Evolutionary conservation across 2,797 vertebrate species (phyloP).

Genomic region (Cheracebus regulus): DNA sequence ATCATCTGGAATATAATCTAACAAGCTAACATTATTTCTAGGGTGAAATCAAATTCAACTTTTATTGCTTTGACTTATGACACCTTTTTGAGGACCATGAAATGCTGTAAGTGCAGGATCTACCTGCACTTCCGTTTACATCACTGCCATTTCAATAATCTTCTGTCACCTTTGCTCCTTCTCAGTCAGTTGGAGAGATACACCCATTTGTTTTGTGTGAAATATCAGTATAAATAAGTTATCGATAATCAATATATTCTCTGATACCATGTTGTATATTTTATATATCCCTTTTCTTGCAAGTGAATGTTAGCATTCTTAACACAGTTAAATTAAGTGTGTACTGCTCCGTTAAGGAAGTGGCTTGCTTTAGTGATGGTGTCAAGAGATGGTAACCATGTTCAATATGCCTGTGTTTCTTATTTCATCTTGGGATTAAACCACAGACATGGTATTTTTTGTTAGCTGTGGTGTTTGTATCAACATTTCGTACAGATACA

Average conservation of each 20-base stretch:
- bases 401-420: conserved; percentile 64
- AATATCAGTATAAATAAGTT: neutral
- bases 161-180: neutral
- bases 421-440: conserved; percentile 79
- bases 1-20: neutral
- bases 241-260: conserved; percentile 31
- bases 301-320: neutral
- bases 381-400: conserved; percentile 60
- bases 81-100: neutral
- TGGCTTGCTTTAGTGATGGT: conserved; percentile 50
- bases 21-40: neutral
- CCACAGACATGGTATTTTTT: conserved; percentile 66
- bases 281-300: conserved; percentile 15
- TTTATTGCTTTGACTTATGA: neutral
- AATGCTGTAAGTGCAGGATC: accelerated
- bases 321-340: conserved; percentile 38
- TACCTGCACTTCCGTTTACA: neutral
- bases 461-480: conserved; percentile 76
- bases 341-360: conserved; percentile 60
- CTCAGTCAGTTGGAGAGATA: neutral
- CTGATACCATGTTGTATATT: neutral
- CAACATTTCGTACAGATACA: conserved; percentile 73
- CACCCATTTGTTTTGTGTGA: conserved; percentile 41
- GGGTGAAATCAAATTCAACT: neutral
- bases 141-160: neutral